Percentiles rank a stretch among this genome's conserved stretches.
phyloP scores from a whole-genome alignment of 1,140 invertebrate genomes.

The Coelopa frigida region DNA sequence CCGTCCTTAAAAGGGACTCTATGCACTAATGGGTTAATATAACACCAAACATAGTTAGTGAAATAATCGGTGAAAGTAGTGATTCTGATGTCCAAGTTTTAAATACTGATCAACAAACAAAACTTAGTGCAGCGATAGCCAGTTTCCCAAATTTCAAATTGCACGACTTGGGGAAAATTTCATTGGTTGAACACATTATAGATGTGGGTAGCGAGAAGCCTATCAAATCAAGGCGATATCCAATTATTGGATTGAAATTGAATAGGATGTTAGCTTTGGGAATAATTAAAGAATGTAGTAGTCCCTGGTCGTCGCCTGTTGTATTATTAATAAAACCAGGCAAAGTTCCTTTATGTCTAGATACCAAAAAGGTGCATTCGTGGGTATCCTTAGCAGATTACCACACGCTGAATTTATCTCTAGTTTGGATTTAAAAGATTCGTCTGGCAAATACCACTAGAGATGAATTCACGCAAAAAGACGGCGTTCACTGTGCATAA shows the following conservation, averaged over 20 bases:
- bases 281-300: conserved; percentile 12
- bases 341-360: conserved; percentile 22
- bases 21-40: no score
- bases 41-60: no score
- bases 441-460: neutral
- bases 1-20: no score
- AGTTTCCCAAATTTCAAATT: neutral
- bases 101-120: neutral
- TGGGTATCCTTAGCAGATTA: neutral
- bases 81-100: neutral
- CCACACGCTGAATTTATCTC: neutral
- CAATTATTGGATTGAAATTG: neutral
- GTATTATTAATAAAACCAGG: conserved; percentile 23
- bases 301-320: conserved; percentile 1
- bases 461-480: neutral
- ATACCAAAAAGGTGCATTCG: conserved; percentile 24
- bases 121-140: neutral
- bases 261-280: conserved; percentile 11
- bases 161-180: neutral
- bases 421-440: neutral
- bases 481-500: neutral
- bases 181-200: neutral
- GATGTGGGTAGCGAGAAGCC: neutral
- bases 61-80: no score
- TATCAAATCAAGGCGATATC: neutral